Evolutionary conservation across 2,888 invertebrate genomes (phyloP).

Genomic region (Omphaloscelis lunosa): DNA sequence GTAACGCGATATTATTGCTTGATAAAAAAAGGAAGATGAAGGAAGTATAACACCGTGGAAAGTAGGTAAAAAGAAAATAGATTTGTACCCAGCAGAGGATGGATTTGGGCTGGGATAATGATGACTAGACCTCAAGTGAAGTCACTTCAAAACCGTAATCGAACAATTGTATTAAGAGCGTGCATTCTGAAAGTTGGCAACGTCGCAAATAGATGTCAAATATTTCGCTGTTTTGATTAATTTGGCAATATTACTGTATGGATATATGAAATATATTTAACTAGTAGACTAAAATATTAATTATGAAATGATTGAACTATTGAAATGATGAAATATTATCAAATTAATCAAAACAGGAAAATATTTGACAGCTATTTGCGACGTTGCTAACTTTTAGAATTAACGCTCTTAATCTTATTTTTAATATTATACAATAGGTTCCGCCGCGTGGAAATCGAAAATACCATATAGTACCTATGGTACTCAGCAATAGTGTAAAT

Average conservation of each 20-base stretch:
- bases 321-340: no score
- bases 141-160: background rate
- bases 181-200: no score
- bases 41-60: background rate
- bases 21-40: background rate
- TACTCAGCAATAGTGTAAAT: background rate
- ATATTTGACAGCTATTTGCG: no score
- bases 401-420: no score
- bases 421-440: background rate
- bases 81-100: background rate
- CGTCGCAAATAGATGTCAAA: no score
- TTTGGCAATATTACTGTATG: no score
- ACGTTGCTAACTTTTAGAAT: no score
- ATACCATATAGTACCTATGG: background rate
- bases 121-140: background rate
- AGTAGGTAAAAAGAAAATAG: background rate
- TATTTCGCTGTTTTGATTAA: no score
- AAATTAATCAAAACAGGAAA: no score
- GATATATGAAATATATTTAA: no score
- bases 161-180: background rate
- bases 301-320: no score
- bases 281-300: no score
- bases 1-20: slow-evolving; percentile 8
- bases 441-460: background rate
- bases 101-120: background rate